Evolutionary conservation across 1,140 invertebrate species (phyloP), one percentile per base, ranked within the genome.

Genomic region (Drosophila bifasciata): DNA sequence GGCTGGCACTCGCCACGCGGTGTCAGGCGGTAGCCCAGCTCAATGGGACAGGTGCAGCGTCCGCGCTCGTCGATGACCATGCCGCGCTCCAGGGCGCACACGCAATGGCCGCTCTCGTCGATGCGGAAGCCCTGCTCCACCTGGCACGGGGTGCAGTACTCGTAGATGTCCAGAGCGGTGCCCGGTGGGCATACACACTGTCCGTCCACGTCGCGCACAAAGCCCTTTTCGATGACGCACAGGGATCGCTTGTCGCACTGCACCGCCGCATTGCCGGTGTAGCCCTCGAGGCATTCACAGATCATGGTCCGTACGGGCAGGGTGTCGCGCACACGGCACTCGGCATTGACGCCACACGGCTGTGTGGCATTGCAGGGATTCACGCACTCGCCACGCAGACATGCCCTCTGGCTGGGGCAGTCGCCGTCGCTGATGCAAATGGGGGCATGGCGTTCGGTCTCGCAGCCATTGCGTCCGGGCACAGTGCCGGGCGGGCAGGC

Each of bases 281-380:
- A 97, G 46, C 96, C 96, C 21, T 96, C 95, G n/a, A 96, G 88
- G 89, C 97, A 98, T 90, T 96, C 94, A 76, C 97, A 98, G 59
- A 96, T 94, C 96, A 98, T 97, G 13, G 97, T 97, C 78, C 96
- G 93, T 0, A 98, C 95, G 1, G 97, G 96, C 19, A 94, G 92
- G 0, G 97, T 97, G 79, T 98, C 95, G 3, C 96, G 91, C 1
- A 97, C 95, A 50, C 94, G 94, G 79, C 97, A 98, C 55, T 94
- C 93, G 0, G 96, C 95, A 70, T 97, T 97, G 7, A 94, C 93
- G 32, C 96, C 96, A 79, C 97, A 98, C 0, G 97, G 97, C 74
- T 95, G 93, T 3, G 95, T 95, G 32, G 94, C 94, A 28, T 93
- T 92, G 74, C 97, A 98, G 6, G 97, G 97, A 92, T 98, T 96